Evolutionary conservation across 2,888 invertebrate species (phyloP), one percentile per base, ranked within the genome.

Genomic region (Stictocephala bisonia): DNA sequence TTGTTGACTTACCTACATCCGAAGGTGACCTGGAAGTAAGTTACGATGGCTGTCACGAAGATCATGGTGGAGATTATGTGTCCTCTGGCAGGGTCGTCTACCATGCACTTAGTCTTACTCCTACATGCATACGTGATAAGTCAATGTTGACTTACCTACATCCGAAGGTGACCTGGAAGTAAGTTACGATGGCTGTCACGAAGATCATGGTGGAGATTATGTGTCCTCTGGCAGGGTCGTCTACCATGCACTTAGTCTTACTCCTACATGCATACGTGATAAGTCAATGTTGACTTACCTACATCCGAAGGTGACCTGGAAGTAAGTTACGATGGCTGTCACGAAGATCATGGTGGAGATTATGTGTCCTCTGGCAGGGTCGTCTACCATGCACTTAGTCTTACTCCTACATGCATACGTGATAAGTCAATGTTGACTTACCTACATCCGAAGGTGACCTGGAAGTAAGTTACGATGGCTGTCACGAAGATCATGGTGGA

Each of bases 401-500:
- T n/a, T n/a, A n/a, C n/a, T n/a, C n/a, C n/a, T n/a, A n/a, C n/a
- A n/a, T n/a, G n/a, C n/a, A n/a, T n/a, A n/a, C n/a, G n/a, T n/a
- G n/a, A n/a, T n/a, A n/a, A n/a, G n/a, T n/a, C n/a, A n/a, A n/a
- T n/a, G n/a, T n/a, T n/a, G n/a, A 35, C 51, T 76, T 79, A 85
- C 85, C 87, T 89, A 79, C 92, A 91, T 1, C 93, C 93, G 82
- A 93, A 87, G 0, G 92, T 91, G 0, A 88, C 85, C 83, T 93
- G 93, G 9, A 92, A 81, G 82, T 90, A 88, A 0, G 93, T 93
- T 41, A 93, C 89, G 1, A 93, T 84, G n/a, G 93, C 91, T 31
- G 93, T 93, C 31, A 93, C 91, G 80, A 93, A 92, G 77, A 93
- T 91, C 90, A 93, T 93, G 0, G 93, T 93, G 0, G 92, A 92